phyloP scores from a whole-genome alignment of 35 echinoderm and acorn worm genomes.

The Amphiura filiformis region DNA sequence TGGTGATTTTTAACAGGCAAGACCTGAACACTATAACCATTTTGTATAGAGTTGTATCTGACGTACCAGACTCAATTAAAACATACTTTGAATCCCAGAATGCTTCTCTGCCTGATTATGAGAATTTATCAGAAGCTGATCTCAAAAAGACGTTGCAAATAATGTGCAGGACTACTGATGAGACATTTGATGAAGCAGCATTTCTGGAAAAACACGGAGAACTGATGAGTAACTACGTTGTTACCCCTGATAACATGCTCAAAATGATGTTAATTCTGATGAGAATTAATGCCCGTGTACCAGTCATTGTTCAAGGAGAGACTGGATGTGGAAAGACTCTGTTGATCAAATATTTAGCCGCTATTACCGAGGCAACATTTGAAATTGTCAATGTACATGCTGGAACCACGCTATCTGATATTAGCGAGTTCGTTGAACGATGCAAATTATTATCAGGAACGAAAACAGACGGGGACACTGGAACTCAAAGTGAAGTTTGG shows the following conservation, averaged over 20 bases:
- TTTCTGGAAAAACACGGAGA: neutral
- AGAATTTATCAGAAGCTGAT: conserved; percentile 3
- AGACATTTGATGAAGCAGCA: conserved; percentile 5
- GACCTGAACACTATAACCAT: conserved; percentile 8
- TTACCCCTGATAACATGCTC: conserved; percentile 37
- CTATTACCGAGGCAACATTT: conserved; percentile 18
- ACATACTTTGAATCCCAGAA: conserved; percentile 9
- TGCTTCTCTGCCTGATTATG: conserved; percentile 16
- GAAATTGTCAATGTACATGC: conserved; percentile 19
- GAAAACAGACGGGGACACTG: too few relatives aligned
- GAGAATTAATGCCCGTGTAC: conserved; percentile 21
- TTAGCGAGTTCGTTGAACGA: too few relatives aligned
- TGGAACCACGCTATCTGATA: too few relatives aligned
- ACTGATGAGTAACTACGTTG: neutral
- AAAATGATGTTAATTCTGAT: conserved; percentile 38
- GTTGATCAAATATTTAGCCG: conserved; percentile 22
- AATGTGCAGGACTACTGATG: conserved; percentile 3
- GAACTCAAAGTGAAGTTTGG: too few relatives aligned
- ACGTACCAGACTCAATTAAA: conserved; percentile 12
- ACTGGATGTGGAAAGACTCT: conserved; percentile 45
- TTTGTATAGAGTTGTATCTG: neutral
- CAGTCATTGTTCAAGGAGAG: conserved; percentile 34
- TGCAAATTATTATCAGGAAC: too few relatives aligned
- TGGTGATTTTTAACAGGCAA: conserved; percentile 35
- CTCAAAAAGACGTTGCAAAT: neutral